Conservation (phyloP, 2,797 vertebrate genomes). For the Ptychobarbus kaznakovi region DNA sequence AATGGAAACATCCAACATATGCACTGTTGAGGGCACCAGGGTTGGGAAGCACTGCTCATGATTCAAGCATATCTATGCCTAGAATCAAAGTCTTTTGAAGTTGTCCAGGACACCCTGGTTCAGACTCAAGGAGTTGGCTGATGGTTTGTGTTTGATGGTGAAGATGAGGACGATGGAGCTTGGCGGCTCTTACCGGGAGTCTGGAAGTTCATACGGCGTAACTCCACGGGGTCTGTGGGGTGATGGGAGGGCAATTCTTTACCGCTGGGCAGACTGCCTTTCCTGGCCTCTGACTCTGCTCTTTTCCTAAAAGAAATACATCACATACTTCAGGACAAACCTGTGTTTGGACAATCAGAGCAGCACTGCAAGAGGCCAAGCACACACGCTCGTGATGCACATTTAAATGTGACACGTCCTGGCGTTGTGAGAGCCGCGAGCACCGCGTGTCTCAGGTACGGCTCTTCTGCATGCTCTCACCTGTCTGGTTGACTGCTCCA, state of each 20-base stretch:
- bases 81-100: not conserved
- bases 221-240: constrained; percentile 95
- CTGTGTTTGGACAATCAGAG: not conserved
- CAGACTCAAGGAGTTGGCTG: not conserved
- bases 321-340: not conserved
- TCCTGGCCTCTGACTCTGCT: constrained; percentile 94
- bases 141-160: not conserved
- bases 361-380: not conserved
- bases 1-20: not conserved
- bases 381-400: not conserved
- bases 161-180: not conserved
- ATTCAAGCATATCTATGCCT: not conserved
- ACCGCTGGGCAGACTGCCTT: constrained; percentile 95
- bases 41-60: not conserved
- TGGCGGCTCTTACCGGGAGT: constrained; percentile 87
- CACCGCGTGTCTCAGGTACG: constrained; percentile 11
- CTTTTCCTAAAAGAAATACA: constrained; percentile 84
- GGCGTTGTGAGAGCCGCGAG: not conserved
- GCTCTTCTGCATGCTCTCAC: constrained; percentile 76
- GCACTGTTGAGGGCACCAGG: not conserved
- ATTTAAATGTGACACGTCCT: not conserved
- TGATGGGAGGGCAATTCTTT: constrained; percentile 95
- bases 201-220: constrained; percentile 98
- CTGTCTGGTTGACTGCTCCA: constrained; percentile 99
- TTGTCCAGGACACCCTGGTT: not conserved